These are phyloP conservation scores for Luidia sarsii DNA, from an alignment of 53 echinoderm and acorn worm species.

Conservation along the genomic window DNA sequence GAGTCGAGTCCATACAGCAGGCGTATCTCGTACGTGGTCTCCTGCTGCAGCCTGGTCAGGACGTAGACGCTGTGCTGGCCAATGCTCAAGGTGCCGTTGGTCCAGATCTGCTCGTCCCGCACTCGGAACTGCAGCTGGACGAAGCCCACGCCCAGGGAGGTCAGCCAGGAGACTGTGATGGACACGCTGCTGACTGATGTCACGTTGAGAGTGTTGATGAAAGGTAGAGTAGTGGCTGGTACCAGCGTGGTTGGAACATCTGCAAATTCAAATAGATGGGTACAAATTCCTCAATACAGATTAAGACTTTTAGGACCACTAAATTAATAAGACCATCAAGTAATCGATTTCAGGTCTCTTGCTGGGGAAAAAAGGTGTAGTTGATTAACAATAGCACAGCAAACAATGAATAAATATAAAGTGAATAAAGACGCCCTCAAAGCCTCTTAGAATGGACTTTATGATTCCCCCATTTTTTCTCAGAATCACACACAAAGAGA, in stretches of 20 bases:
- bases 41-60: constrained; percentile 39
- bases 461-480: too few species aligned
- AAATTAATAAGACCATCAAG: too few species aligned
- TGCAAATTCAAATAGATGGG: background rate
- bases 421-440: too few species aligned
- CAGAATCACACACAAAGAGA: too few species aligned
- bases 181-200: constrained; percentile 71
- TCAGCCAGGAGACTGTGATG: constrained; percentile 53
- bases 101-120: constrained; percentile 44
- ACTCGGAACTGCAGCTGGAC: constrained; percentile 68
- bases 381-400: too few species aligned
- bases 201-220: constrained; percentile 42
- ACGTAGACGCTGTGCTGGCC: constrained; percentile 60
- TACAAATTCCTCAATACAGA: background rate
- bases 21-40: constrained; percentile 31
- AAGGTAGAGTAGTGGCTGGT: constrained; percentile 20
- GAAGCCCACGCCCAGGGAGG: constrained; percentile 43
- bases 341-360: too few species aligned
- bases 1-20: constrained; percentile 26
- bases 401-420: too few species aligned
- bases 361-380: too few species aligned
- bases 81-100: constrained; percentile 36
- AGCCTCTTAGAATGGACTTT: too few species aligned
- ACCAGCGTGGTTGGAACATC: constrained; percentile 33
- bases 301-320: background rate